Base-by-base conservation (phyloP, 1,140 invertebrate genomes). In the Listronotus bonariensis region DNA sequence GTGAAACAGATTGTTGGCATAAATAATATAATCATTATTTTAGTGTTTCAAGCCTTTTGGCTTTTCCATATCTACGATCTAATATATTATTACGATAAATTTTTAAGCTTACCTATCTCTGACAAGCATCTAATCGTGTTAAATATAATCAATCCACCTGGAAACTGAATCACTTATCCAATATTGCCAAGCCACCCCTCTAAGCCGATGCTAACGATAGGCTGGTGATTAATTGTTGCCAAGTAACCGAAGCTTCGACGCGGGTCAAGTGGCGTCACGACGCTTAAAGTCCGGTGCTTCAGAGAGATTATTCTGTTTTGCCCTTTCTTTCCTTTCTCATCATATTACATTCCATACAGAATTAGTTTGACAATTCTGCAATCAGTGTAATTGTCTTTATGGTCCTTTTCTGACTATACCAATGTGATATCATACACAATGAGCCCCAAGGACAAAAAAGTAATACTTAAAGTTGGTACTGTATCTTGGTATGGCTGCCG, bases 191-290 rank as follows among this genome's bases (percentile, higher is more conserved):
- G 34, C 43, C 42, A 34, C 56, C 43, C 56, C 43, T 48, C 12
- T 46, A 46, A 48, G 56, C 56, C 31, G 56, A 48, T 58, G 56
- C 34, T 48, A 58, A 48, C 56, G 56, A 58, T 58, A 58, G 56
- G 56, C 6, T 31, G 56, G 31, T 58, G 56, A 58, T 58, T 58
- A 58, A 58, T 48, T 48, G 56, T 58, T 58, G 56, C 56, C 43
- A 58, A 58, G 56, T 58, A 58, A 58, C 56, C 45, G 56, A 58
- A 58, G 34, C 43, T 42, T 20, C 56, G 43, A 46, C 56, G 56
- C 56, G 56, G 56, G 56, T 58, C 56, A 58, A 58, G 56, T 58
- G 56, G 56, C 56, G 43, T 58, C 43, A 48, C 56, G 56, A 58
- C 34, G 56, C 56, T 58, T 45, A n/a, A 43, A 58, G 31, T 36